Percentiles rank a stretch among this genome's conserved stretches.
These are phyloP conservation scores for Pedetes capensis DNA, from an alignment of 2,113 vertebrate genomes.

Conservation along the genomic window DNA sequence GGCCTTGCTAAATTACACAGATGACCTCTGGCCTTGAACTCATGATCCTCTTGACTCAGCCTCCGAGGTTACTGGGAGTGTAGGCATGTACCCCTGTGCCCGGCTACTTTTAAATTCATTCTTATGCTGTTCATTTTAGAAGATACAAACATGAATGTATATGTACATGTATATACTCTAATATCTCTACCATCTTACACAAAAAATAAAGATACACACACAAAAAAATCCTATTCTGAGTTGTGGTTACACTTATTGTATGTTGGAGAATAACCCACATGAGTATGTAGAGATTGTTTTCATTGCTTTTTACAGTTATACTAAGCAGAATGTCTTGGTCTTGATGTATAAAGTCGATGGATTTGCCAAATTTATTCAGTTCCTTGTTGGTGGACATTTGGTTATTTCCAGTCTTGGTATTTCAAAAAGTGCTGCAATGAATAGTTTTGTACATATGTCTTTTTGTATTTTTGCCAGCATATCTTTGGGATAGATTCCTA, in stretches of 20 bases:
- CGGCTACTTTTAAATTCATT: neutral
- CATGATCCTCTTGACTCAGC: no score
- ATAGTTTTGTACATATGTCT: constrained; percentile 47
- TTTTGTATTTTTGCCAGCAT: constrained; percentile 60
- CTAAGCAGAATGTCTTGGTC: neutral
- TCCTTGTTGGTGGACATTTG: neutral
- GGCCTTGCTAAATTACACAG: no score
- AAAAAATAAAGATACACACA: neutral
- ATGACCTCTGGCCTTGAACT: no score
- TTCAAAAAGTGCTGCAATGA: constrained; percentile 16
- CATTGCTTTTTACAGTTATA: neutral
- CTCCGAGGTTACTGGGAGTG: no score
- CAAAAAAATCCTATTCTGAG: neutral
- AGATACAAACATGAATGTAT: neutral
- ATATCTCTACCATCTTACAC: neutral
- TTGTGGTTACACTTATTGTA: neutral
- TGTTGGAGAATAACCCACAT: neutral
- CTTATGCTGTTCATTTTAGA: neutral
- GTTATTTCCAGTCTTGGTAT: constrained; percentile 46
- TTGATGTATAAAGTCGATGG: neutral
- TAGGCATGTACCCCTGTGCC: no score
- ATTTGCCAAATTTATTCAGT: neutral
- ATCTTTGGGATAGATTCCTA: constrained; percentile 59
- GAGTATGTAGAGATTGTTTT: neutral
- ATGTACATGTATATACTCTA: neutral